These are phyloP conservation scores for Desmophyllum pertusum DNA, from an alignment of 92 coral and sea anemone genomes.

Conservation along the genomic window DNA sequence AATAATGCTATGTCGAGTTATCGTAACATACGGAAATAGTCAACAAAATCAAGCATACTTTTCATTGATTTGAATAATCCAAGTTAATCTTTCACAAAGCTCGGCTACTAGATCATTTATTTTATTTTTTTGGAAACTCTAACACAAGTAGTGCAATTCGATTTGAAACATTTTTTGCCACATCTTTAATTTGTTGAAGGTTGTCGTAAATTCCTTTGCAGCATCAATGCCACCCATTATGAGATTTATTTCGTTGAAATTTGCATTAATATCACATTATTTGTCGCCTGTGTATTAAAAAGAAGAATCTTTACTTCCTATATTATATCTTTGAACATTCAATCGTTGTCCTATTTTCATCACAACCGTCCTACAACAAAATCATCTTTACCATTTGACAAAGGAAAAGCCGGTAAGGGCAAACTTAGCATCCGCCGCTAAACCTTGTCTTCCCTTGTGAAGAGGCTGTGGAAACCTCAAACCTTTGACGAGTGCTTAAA, in stretches of 20 bases:
- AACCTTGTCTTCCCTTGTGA: conserved; percentile 5
- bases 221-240: not conserved
- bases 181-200: not conserved
- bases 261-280: not conserved
- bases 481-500: not conserved
- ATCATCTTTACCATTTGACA: not conserved
- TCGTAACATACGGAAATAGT: too few species aligned
- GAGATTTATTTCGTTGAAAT: not conserved
- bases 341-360: not conserved
- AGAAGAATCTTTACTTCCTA: not conserved
- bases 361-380: not conserved
- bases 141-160: not conserved
- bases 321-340: not conserved
- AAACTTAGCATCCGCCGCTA: conserved; percentile 9
- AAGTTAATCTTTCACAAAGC: not conserved
- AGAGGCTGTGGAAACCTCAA: conserved; percentile 26
- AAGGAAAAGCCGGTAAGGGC: not conserved
- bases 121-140: not conserved
- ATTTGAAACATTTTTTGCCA: not conserved
- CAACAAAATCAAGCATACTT: too few species aligned
- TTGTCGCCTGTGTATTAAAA: not conserved
- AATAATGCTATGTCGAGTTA: too few species aligned
- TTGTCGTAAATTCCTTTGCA: not conserved
- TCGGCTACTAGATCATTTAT: not conserved
- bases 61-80: too few species aligned